Evolutionary conservation across 2,888 invertebrate species (phyloP).

Genomic region (Epinotia brunnichana): DNA sequence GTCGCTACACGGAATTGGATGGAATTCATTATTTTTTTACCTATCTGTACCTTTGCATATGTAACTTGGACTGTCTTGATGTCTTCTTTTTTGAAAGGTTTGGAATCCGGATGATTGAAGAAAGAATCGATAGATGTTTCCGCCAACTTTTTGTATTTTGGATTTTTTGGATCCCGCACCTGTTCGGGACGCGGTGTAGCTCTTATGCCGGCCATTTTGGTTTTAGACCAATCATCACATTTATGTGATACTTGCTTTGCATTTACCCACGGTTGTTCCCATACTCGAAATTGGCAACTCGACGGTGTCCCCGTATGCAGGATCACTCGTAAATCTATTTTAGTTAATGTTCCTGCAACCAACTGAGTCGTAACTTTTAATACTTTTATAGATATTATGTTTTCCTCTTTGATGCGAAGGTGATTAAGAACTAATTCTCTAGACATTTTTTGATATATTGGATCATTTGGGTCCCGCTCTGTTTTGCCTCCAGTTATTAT

Average conservation of each 20-base stretch:
- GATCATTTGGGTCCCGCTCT: conserved; percentile 4
- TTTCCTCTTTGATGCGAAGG: not conserved
- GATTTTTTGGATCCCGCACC: not conserved
- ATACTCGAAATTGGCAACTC: conserved; percentile 49
- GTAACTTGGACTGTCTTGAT: not conserved
- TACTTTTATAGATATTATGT: not conserved
- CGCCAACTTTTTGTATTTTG: not conserved
- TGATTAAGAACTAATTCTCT: not conserved
- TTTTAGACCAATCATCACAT: not conserved
- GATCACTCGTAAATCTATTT: conserved; percentile 60
- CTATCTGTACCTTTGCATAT: not conserved
- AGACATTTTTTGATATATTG: conserved; percentile 9
- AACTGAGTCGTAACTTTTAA: not conserved
- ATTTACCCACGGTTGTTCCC: conserved; percentile 48
- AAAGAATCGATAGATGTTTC: not conserved
- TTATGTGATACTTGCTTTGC: not conserved
- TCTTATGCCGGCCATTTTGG: not conserved
- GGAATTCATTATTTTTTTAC: not conserved
- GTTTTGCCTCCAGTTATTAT: not conserved
- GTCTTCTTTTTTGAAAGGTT: not conserved
- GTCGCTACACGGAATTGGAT: not conserved
- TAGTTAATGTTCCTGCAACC: conserved; percentile 48
- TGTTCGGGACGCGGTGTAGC: not conserved
- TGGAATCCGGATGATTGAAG: not conserved
- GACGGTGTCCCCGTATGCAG: conserved; percentile 66